Evolutionary conservation across 2,888 invertebrate genomes (phyloP), one percentile per base, ranked within the genome.

Genomic region (Orchesella flavescens): DNA sequence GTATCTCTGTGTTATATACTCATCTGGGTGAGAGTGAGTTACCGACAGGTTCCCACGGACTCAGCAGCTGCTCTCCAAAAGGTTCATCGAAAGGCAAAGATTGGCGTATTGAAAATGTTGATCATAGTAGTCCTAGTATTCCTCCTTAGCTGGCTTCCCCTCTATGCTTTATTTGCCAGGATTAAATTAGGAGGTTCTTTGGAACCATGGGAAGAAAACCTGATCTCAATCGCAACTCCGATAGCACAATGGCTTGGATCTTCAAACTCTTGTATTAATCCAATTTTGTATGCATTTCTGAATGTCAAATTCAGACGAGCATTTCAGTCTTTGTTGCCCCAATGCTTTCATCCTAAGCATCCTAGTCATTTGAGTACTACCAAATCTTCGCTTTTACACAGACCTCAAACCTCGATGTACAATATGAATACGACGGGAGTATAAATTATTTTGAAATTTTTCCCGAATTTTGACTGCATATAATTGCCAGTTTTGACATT

Each of bases 181-280:
- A 94, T 97, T 89, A 96, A 97, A 90, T 92, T 96, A 21, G 95
- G 95, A 65, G 94, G 94, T 66, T 93, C 93, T 12, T 92, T 94
- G 55, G 92, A 94, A 85, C 92, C 93, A 69, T 95, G 94, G 93
- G 96, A 94, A 89, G 95, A 95, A 89, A 95, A 95, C 87, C 21
- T 87, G 83, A 92, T 96, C 53, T 94, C 94, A 65, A 93, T 95
- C 21, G 94, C 95, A 1, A 95, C 95, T 19, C 97, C 97, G 3
- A 92, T 97, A 72, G 97, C 96, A 5, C 97, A 96, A 90, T 96
- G 96, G 96, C 91, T 98, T 66, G 97, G 97, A 1, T 94, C 96
- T 0, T 96, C 97, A 19, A 98, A 98, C 90, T 96, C 96, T 21
- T 97, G 97, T 92, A 97, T 97, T 89, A 98, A 98, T 91, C 97